Evolutionary conservation across 1,140 invertebrate species (phyloP).

Genomic region (Thalassaphorura encarpata): DNA sequence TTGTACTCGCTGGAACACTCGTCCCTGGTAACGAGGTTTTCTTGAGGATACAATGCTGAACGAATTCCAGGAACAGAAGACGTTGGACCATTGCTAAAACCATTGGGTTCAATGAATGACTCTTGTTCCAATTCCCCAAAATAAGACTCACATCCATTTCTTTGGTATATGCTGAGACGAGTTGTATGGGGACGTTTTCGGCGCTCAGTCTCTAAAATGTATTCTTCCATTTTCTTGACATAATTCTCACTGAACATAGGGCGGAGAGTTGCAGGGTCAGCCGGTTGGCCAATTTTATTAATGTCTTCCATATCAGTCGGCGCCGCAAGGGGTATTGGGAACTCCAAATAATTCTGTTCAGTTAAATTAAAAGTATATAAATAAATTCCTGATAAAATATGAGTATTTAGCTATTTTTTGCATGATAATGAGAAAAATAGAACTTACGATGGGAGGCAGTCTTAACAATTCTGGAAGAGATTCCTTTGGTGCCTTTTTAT

Average conservation of each 20-base stretch:
- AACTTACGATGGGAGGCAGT: conserved; percentile 14
- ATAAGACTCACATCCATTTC: conserved; percentile 27
- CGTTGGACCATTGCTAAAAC: too few species aligned
- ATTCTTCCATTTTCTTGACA: conserved; percentile 28
- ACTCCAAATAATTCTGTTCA: conserved; percentile 11
- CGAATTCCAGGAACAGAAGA: too few species aligned
- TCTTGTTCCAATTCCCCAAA: conserved; percentile 32
- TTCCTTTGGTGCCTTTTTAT: too few species aligned
- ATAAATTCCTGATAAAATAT: too few species aligned
- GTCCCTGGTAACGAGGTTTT: neutral
- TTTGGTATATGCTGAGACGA: conserved; percentile 24
- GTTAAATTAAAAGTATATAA: conserved; percentile 1
- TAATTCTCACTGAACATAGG: conserved; percentile 21
- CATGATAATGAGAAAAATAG: too few species aligned
- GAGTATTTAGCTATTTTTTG: too few species aligned
- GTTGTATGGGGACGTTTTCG: conserved; percentile 28
- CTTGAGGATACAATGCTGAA: too few species aligned
- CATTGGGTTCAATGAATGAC: conserved; percentile 17
- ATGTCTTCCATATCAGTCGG: conserved; percentile 20
- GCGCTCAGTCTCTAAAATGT: conserved; percentile 30
- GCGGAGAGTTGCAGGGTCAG: conserved; percentile 21
- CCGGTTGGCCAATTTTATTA: conserved; percentile 1
- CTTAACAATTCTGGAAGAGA: conserved; percentile 4
- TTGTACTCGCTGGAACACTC: conserved; percentile 14
- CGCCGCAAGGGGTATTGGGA: neutral